These are phyloP conservation scores for Margaritifera margaritifera DNA, from an alignment of 2,888 invertebrate species.

Conservation along the genomic window DNA sequence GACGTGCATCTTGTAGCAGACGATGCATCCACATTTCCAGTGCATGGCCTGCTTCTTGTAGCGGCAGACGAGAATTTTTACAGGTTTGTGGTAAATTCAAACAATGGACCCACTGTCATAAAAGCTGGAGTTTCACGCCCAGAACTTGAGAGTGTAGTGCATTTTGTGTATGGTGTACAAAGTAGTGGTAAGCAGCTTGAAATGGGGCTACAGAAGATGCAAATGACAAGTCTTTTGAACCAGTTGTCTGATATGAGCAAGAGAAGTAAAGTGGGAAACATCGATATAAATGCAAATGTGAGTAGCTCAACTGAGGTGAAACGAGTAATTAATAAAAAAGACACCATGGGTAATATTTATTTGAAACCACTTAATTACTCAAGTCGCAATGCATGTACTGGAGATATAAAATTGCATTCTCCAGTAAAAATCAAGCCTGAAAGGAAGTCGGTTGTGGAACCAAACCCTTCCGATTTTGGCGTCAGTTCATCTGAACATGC, in stretches of 20 bases:
- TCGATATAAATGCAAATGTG: too few relatives aligned
- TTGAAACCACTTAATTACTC: too few relatives aligned
- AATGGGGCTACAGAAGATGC: not conserved
- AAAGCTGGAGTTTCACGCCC: slow-evolving; percentile 8
- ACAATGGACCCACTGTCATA: not conserved
- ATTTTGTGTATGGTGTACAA: slow-evolving; percentile 19
- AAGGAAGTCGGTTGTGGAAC: not conserved
- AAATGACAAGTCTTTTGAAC: too few relatives aligned
- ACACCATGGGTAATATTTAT: too few relatives aligned
- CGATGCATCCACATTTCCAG: slow-evolving; percentile 21
- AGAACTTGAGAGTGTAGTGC: slow-evolving; percentile 11
- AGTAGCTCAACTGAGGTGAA: too few relatives aligned
- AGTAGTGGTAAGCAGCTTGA: slow-evolving; percentile 3
- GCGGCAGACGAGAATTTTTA: slow-evolving; percentile 28
- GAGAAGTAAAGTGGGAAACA: too few relatives aligned
- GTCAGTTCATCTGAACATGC: not conserved
- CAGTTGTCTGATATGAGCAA: too few relatives aligned
- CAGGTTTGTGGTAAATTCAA: slow-evolving; percentile 1
- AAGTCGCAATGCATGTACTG: too few relatives aligned
- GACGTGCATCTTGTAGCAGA: slow-evolving; percentile 40
- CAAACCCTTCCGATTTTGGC: not conserved
- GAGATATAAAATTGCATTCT: too few relatives aligned
- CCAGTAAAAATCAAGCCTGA: too few relatives aligned
- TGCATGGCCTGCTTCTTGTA: slow-evolving; percentile 40
- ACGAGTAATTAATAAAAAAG: too few relatives aligned